A percentile compares a stretch with the other conserved stretches of the same genome.
Conservation (phyloP, 2,888 invertebrate genomes). For the Matsumyia berberina region DNA sequence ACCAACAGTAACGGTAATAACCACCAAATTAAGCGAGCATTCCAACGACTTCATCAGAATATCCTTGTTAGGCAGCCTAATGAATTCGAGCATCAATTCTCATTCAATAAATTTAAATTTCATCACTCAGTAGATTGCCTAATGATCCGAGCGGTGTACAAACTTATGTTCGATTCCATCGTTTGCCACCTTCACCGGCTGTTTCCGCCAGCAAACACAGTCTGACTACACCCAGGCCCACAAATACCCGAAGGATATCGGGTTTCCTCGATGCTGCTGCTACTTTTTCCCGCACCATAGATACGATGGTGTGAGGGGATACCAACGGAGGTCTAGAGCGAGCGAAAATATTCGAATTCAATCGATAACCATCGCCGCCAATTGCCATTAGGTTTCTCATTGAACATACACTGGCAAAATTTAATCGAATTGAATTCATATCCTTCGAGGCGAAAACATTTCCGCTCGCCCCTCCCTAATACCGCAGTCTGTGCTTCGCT, state of each 20-base stretch:
- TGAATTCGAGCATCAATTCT: slow-evolving; percentile 70
- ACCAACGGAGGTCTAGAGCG: background rate
- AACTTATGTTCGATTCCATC: slow-evolving; percentile 62
- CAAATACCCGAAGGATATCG: slow-evolving; percentile 48
- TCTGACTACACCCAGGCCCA: background rate
- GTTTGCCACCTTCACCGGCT: slow-evolving; percentile 22
- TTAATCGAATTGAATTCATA: slow-evolving; percentile 68
- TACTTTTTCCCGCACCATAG: too few relatives aligned
- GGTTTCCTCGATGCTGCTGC: slow-evolving; percentile 25
- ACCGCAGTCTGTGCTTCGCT: background rate
- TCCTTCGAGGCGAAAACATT: slow-evolving; percentile 61
- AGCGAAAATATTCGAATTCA: slow-evolving; percentile 63
- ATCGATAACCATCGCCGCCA: slow-evolving; percentile 73
- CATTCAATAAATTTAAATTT: slow-evolving; percentile 75
- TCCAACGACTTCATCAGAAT: slow-evolving; percentile 53
- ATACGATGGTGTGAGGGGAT: slow-evolving; percentile 6
- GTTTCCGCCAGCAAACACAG: background rate
- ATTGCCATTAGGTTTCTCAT: slow-evolving; percentile 68
- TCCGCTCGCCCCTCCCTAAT: background rate
- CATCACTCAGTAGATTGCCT: slow-evolving; percentile 69
- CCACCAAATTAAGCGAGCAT: slow-evolving; percentile 41
- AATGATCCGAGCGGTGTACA: slow-evolving; percentile 68
- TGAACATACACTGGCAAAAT: slow-evolving; percentile 50
- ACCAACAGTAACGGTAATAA: slow-evolving; percentile 18
- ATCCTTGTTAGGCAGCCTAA: slow-evolving; percentile 42